phyloP scores from a whole-genome alignment of 2,797 vertebrate species.

The Melanotaenia parkinsoni region DNA sequence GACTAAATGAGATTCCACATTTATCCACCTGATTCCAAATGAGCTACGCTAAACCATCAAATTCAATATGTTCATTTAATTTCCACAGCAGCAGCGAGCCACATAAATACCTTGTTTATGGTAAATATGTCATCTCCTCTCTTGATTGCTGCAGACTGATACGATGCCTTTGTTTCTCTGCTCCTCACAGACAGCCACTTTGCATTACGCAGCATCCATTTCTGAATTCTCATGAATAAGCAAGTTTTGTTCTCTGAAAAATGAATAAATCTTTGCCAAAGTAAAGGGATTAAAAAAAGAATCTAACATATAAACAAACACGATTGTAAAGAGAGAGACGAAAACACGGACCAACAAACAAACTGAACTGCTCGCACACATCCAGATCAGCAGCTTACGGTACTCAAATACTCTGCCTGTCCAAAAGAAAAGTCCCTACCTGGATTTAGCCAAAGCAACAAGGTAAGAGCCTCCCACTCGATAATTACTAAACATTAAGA shows the following conservation, averaged over 20 bases:
- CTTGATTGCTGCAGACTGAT: constrained; percentile 25
- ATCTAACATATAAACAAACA: constrained; percentile 26
- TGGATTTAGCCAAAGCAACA: no score
- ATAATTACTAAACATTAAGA: no score
- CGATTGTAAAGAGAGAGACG: constrained; percentile 15
- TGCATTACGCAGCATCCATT: constrained; percentile 31
- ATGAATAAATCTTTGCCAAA: not conserved
- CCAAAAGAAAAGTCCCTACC: no score
- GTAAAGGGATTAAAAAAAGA: constrained; percentile 44
- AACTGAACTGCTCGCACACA: constrained; percentile 38
- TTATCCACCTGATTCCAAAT: constrained; percentile 10
- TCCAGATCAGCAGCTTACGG: constrained; percentile 48
- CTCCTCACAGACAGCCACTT: constrained; percentile 34
- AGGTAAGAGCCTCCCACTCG: no score
- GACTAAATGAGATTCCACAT: constrained; percentile 26
- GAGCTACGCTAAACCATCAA: constrained; percentile 28
- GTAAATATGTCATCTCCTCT: constrained; percentile 32
- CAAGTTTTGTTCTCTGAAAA: constrained; percentile 18
- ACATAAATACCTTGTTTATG: constrained; percentile 33
- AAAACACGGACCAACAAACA: constrained; percentile 27
- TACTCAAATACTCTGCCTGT: not conserved
- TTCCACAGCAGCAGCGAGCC: constrained; percentile 15
- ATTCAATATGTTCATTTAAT: constrained; percentile 47
- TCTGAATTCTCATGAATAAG: constrained; percentile 38
- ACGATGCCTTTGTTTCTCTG: constrained; percentile 2